Evolutionary conservation across 1,140 invertebrate species (phyloP), one percentile per base, ranked within the genome.

Genomic region (Musca domestica): DNA sequence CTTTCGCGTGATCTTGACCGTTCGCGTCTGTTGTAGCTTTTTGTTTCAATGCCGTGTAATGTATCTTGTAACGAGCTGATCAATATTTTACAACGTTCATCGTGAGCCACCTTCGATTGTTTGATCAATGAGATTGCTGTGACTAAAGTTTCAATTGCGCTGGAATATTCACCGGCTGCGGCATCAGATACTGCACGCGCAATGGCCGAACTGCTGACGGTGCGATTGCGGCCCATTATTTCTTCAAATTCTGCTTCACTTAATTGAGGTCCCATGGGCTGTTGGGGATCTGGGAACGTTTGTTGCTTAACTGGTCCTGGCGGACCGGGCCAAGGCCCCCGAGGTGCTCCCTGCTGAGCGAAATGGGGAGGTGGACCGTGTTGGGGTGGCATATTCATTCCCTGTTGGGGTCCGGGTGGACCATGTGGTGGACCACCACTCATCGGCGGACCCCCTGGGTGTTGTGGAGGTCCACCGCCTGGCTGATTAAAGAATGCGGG

Each of bases 101-200:
- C 98, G 77, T 94, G 91, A 0, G 97, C 94, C 67, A 98, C 95
- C 85, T 98, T 98, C 19, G 96, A 98, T 84, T 99, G 96, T 84
- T 98, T 98, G 69, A 99, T 99, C 19, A 99, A 84, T 4, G 96
- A 98, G 73, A 99, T 99, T 2, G 98, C 98, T 1, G 98, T 99
- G 4, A 98, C 95, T 68, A 99, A 84, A 5, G 98, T 99, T 84
- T 99, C 97, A 75, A 99, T 98, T 54, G 98, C 98, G 83, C 94
- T 96, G 0, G 94, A 93, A 84, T 95, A 98, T 84, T 99, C 97
- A 14, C 95, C 95, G 67, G 94, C 93, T 25, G 96, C 95, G 2
- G 98, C 98, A 85, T 99, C 98, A 46, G 95, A 94, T 14, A 99
- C 96, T 14, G 98, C 98, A 70, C 97, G 76, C 14, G 95, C 93